Base-by-base conservation (phyloP, 2,888 invertebrate species). In the Cheilosia vernalis region DNA sequence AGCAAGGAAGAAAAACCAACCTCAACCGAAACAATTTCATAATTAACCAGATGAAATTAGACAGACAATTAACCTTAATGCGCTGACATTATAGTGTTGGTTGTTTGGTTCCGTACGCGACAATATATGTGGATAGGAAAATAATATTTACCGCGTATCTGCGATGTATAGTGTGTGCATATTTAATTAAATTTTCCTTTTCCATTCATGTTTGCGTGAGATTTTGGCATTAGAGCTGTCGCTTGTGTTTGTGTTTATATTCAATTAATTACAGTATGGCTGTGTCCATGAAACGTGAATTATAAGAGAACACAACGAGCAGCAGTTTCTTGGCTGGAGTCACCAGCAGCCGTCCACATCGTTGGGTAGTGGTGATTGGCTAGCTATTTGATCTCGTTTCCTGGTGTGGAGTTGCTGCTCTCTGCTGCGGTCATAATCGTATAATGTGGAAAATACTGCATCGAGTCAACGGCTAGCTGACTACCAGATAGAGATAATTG, bases 51-150 rank as follows among this genome's bases (percentile, higher is more conserved):
- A 72, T 77, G 66, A 66, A 77, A 82, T 82, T 82, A 82, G 77
- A 70, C 77, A 66, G 72, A 72, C 72, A 82, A 72, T 82, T 77
- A 77, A 77, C 77, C 60, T 55, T 82, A 82, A 82, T 82, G 77
- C 77, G 13, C 64, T 49, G 60, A 70, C 82, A 82, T 72, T 55
- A 24, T 24, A 61, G 51, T 49, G 47, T 49, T 64, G 58, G n/a
- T n/a, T n/a, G n/a, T n/a, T n/a, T n/a, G 44, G 67, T 47, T 24
- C 37, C 17, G 27, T 37, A n/a, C 9, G 55, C 24, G 30, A 15
- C 19, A 6, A 53, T 33, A 30, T 27, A 17, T 1, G 40, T 42
- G 44, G 30, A 61, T n/a, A 33, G 63, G 33, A 49, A 33, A 21
- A 63, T 30, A 21, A 21, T 21, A 47, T n/a, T 47, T 47, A n/a